Percentiles rank a stretch among this genome's conserved stretches.
These are phyloP conservation scores for Hypothenemus hampei DNA, from an alignment of 1,140 invertebrate species.

Conservation along the genomic window DNA sequence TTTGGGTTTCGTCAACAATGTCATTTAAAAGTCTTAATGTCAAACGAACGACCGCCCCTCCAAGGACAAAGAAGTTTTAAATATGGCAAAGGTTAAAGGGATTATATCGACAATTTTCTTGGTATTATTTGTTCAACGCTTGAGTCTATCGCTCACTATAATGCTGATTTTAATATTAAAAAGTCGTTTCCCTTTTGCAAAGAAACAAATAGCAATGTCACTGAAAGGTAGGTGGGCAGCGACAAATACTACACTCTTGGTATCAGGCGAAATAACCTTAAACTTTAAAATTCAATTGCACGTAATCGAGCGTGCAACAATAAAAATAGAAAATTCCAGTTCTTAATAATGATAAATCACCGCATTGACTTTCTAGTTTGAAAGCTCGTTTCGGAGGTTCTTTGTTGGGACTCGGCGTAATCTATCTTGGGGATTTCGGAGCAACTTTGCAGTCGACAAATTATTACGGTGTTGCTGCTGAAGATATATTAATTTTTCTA, in stretches of 20 bases:
- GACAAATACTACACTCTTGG: too few relatives aligned
- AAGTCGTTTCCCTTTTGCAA: too few relatives aligned
- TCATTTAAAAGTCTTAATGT: slow-evolving; percentile 7
- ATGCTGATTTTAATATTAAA: too few relatives aligned
- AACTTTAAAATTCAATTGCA: slow-evolving; percentile 5
- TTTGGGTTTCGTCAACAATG: slow-evolving; percentile 14
- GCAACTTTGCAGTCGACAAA: neutral
- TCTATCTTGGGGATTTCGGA: too few relatives aligned
- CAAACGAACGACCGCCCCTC: neutral
- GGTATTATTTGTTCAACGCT: too few relatives aligned
- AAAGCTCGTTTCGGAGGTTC: neutral
- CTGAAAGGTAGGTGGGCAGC: too few relatives aligned
- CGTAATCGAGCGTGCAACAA: neutral
- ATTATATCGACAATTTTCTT: too few relatives aligned
- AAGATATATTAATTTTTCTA: neutral
- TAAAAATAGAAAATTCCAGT: slow-evolving; percentile 1
- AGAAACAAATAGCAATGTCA: too few relatives aligned
- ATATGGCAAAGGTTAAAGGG: too few relatives aligned
- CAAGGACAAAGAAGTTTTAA: neutral
- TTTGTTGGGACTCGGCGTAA: neutral
- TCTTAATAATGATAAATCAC: neutral
- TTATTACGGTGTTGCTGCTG: neutral
- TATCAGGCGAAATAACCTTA: slow-evolving; percentile 5
- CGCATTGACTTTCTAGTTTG: neutral
- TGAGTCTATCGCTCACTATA: too few relatives aligned